Conservation (phyloP, 2,113 vertebrate genomes). For the Taurulus bubalis region DNA sequence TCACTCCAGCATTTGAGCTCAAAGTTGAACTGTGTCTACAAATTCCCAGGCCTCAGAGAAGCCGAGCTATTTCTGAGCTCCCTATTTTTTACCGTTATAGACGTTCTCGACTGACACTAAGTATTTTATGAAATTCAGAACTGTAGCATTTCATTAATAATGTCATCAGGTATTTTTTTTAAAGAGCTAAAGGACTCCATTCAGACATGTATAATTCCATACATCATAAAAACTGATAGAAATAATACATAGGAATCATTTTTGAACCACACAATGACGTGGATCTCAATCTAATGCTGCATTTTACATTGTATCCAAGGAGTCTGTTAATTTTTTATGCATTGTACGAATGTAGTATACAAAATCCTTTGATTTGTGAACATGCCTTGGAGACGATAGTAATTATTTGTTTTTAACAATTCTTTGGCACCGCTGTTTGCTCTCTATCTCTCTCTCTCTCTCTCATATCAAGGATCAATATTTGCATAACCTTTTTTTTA, state of each 20-base stretch:
- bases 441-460: background rate
- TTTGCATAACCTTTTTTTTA: background rate
- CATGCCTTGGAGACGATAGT: background rate
- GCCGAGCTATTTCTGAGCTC: background rate
- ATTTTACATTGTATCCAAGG: background rate
- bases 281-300: background rate
- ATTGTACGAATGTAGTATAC: background rate
- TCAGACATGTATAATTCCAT: background rate
- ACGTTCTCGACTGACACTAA: background rate
- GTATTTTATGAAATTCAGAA: constrained; percentile 13
- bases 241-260: background rate
- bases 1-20: background rate
- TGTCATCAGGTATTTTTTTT: background rate
- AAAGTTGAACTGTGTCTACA: background rate
- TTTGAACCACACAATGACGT: background rate
- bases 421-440: background rate
- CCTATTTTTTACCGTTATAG: background rate
- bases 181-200: background rate
- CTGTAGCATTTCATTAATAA: constrained; percentile 2
- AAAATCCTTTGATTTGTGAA: background rate
- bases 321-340: background rate
- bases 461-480: background rate
- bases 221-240: background rate
- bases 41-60: background rate
- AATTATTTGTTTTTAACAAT: background rate